These are phyloP conservation scores for Malurus leucopterus DNA, from an alignment of 2,797 vertebrate species.

Conservation along the genomic window DNA sequence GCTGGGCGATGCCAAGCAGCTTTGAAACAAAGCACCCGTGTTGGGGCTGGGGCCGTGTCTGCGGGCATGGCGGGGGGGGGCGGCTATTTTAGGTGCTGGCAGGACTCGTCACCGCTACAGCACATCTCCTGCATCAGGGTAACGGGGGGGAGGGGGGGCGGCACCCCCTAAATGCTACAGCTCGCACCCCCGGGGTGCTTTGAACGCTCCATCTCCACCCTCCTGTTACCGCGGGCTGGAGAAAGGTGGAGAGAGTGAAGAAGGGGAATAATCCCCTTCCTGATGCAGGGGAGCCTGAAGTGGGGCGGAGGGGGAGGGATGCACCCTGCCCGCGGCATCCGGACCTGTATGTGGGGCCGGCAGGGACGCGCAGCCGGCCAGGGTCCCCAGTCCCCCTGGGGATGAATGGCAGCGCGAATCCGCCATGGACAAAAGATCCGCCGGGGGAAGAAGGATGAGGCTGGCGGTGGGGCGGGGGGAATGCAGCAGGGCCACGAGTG, in stretches of 20 bases:
- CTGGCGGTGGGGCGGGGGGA: neutral
- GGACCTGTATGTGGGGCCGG: neutral
- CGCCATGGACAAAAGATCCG: neutral
- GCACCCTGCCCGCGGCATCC: neutral
- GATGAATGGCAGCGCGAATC: neutral
- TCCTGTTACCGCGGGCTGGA: neutral
- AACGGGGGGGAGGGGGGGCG: no score
- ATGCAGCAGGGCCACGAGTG: neutral
- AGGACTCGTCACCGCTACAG: neutral
- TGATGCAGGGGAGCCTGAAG: neutral
- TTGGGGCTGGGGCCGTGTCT: conserved; percentile 27
- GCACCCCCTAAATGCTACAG: neutral
- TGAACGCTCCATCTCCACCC: neutral
- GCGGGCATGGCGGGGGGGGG: neutral
- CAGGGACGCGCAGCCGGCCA: neutral
- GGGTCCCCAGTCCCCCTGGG: neutral
- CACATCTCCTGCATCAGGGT: conserved; percentile 8
- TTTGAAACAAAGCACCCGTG: conserved; percentile 53
- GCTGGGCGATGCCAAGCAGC: conserved; percentile 30
- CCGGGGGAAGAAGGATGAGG: neutral
- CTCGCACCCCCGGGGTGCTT: neutral
- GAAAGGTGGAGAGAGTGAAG: neutral
- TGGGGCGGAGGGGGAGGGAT: neutral
- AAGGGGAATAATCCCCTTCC: neutral
- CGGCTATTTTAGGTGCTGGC: conserved; percentile 41